phyloP scores from a whole-genome alignment of 2,797 vertebrate genomes.

The Myotis vivesi region DNA sequence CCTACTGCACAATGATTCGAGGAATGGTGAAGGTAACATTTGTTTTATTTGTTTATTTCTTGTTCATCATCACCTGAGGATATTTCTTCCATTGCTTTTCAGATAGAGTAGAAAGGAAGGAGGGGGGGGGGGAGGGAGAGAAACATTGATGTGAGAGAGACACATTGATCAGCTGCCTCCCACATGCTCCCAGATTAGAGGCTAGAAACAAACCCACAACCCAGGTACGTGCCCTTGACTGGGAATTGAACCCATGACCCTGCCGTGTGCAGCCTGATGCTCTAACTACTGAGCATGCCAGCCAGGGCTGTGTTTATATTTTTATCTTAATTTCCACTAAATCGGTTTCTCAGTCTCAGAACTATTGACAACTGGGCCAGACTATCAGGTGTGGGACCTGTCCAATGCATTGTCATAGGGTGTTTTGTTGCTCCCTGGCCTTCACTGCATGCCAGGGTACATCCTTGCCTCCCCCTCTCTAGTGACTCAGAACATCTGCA shows the following conservation, averaged over 20 bases:
- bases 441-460: background rate
- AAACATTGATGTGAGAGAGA: background rate
- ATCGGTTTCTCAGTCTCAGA: background rate
- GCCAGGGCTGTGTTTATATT: background rate
- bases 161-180: background rate
- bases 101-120: background rate
- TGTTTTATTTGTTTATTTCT: background rate
- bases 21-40: conserved; percentile 95
- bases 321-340: background rate
- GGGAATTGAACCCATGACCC: background rate
- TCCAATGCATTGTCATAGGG: background rate
- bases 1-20: conserved; percentile 92
- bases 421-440: background rate
- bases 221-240: background rate
- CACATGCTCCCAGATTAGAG: background rate
- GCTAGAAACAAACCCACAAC: background rate
- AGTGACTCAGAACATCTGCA: background rate
- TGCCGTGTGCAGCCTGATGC: too few species aligned
- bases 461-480: background rate
- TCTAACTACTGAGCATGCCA: background rate
- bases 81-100: background rate
- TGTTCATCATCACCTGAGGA: background rate
- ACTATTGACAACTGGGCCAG: background rate
- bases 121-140: background rate
- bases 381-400: background rate